Evolutionary conservation across 2,113 vertebrate species (phyloP), one percentile per base, ranked within the genome.

Genomic region (Phalacrocorax pelagicus): DNA sequence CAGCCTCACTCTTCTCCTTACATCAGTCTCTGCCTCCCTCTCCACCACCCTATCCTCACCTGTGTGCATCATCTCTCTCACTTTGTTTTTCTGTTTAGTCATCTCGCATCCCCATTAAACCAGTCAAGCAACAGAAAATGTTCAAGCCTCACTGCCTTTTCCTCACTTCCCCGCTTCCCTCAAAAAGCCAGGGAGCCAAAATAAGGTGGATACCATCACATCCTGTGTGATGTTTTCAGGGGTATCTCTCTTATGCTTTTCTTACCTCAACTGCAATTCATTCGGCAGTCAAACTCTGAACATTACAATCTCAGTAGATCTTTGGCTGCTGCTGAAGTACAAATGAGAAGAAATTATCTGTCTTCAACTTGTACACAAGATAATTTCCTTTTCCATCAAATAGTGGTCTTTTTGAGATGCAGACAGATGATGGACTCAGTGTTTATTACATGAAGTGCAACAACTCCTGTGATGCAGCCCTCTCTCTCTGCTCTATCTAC

Each of bases 371-470:
- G 27, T 66, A 71, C 9, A n/a, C 29, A 63, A 73, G 58, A 90
- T 78, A 80, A 85, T 91, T 90, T 89, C 3, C 55, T 80, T 95
- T 95, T 82, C 30, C n/a, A 74, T 82, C 78, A 74, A 85, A 65
- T 30, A 73, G 20, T 34, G 24, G n/a, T 90, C n/a, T 90, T 77
- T 23, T 73, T 86, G 84, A 96, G 79, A 75, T 55, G 29, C 30
- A 90, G 86, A 69, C n/a, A 62, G 51, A 80, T 40, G 16, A 89
- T 51, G 62, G 77, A 86, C 80, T 94, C 81, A 55, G 58, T 85
- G 86, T 91, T 90, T 95, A 86, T 82, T 85, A 59, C 55, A 66
- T 51, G 91, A 83, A 94, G 59, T 80, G 69, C 82, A 92, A 67
- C 71, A 83, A 51, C 63, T 90, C 29, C 71, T 94, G 1, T 23